These are phyloP conservation scores for Oenanthe oenanthe DNA, from an alignment of 2,113 vertebrate species.

Conservation along the genomic window DNA sequence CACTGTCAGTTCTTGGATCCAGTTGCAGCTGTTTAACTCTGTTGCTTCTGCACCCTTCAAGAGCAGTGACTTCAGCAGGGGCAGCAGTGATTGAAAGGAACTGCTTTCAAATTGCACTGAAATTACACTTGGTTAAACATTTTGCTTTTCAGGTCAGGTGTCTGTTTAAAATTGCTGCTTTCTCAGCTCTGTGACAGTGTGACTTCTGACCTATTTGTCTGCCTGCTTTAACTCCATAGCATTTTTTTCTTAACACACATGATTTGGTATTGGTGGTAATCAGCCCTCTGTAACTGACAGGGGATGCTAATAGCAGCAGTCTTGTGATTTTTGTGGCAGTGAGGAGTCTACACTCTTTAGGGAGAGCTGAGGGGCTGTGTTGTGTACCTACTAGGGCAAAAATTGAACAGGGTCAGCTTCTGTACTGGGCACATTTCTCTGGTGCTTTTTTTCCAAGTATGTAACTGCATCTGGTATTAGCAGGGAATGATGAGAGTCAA, in stretches of 20 bases:
- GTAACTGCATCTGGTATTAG: not conserved
- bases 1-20: not conserved
- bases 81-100: not conserved
- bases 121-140: not conserved
- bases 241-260: not conserved
- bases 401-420: not conserved
- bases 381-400: not conserved
- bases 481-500: not conserved
- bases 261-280: not conserved
- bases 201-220: not conserved
- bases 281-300: not conserved
- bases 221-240: not conserved
- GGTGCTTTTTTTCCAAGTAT: not conserved
- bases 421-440: not conserved
- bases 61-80: not conserved
- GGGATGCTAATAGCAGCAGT: not conserved
- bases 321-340: not conserved
- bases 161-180: not conserved
- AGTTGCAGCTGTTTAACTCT: slow-evolving; percentile 9
- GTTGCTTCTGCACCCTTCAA: not conserved
- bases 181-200: not conserved
- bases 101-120: not conserved
- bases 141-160: slow-evolving; percentile 32
- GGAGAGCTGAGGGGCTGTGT: not conserved
- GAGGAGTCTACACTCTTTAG: not conserved